Evolutionary conservation across 2,888 invertebrate species (phyloP), one percentile per base, ranked within the genome.

Genomic region (Steinernema scapterisci): DNA sequence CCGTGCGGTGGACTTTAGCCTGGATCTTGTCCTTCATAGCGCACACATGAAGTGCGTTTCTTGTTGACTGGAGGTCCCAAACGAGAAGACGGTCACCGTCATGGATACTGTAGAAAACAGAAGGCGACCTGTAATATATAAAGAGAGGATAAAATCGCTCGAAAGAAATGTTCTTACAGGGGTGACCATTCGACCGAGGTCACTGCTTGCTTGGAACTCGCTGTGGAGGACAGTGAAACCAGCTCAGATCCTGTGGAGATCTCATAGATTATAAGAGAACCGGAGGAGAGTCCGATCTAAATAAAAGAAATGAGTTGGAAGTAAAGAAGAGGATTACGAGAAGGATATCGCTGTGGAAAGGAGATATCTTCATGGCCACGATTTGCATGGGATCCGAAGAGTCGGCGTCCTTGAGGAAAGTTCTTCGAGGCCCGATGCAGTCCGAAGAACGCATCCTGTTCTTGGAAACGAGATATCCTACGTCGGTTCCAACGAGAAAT

Each of bases 101-200:
- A 44, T 75, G 73, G n/a, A 75, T 51, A 19, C 73, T 70, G 44
- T 73, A 73, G 51, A 75, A 75, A 0, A 70, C 63, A 0, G 27
- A 21, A 19, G 73, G 51, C 1, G 70, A 16, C 38, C 75, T 70
- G n/a, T n/a, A n/a, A n/a, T n/a, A n/a, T n/a, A n/a, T n/a, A n/a
- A n/a, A n/a, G n/a, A n/a, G n/a, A n/a, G n/a, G n/a, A n/a, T n/a
- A n/a, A n/a, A n/a, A n/a, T n/a, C n/a, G n/a, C n/a, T n/a, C n/a
- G n/a, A n/a, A n/a, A n/a, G n/a, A 48, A 5, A 16, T 1, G 31
- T 16, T 31, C 44, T 19, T 13, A 63, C 71, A 63, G 21, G 19
- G 25, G 71, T 0, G 56, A 72, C 70, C 70, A 72, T 43, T 70
- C 25, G 27, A 63, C 31, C 16, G 31, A 25, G 16, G 63, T 63